Evolutionary conservation across 1,140 invertebrate genomes (phyloP).

Genomic region (Portunus trituberculatus): DNA sequence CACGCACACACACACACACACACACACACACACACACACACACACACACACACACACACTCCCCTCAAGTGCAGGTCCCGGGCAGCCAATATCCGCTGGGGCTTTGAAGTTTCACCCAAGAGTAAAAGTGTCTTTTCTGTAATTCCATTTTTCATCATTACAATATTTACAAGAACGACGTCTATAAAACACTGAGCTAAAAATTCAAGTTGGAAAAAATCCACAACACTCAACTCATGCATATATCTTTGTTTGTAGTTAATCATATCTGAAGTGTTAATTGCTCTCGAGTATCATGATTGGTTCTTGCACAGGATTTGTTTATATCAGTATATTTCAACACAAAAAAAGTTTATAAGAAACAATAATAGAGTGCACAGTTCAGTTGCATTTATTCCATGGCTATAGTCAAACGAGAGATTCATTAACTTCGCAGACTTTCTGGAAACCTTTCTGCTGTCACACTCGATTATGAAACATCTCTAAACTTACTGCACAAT

Average conservation of each 20-base stretch:
- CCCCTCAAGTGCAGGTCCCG: slow-evolving; percentile 7
- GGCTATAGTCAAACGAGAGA: no score
- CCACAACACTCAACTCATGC: no score
- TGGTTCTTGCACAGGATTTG: no score
- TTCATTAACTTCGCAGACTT: background rate
- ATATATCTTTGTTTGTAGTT: no score
- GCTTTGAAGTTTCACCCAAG: slow-evolving; percentile 9
- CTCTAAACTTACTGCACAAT: background rate
- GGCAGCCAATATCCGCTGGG: background rate
- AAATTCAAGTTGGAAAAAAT: no score
- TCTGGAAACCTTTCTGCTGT: background rate
- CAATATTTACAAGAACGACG: background rate
- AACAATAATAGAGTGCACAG: no score
- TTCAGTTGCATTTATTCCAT: no score
- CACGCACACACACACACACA: background rate
- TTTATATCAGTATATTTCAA: no score
- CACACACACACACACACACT: slow-evolving; percentile 11
- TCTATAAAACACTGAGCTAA: no score
- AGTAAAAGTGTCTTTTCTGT: slow-evolving; percentile 9
- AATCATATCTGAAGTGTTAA: no score
- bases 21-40: slow-evolving; percentile 20
- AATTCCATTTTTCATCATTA: background rate
- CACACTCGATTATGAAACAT: background rate
- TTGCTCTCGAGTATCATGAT: no score
- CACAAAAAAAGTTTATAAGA: no score